Evolutionary conservation across 2,113 vertebrate genomes (phyloP).

Genomic region (Zosterops borbonicus): DNA sequence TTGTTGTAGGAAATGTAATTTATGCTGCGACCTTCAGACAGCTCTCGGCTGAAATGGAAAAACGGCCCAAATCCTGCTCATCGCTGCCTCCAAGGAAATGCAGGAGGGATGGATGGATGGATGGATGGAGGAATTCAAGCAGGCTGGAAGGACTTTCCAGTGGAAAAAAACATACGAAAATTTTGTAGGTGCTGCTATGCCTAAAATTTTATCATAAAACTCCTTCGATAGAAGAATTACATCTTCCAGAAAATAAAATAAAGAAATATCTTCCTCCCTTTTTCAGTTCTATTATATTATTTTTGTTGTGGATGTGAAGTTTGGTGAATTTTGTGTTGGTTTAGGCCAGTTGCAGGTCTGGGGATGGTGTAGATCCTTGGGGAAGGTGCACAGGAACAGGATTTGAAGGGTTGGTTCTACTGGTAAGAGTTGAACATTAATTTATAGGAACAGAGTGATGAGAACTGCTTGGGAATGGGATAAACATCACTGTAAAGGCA

Average conservation of each 20-base stretch:
- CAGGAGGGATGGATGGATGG: background rate
- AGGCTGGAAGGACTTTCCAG: background rate
- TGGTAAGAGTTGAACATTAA: background rate
- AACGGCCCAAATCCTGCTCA: background rate
- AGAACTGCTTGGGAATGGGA: background rate
- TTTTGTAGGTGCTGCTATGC: background rate
- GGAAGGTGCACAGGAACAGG: background rate
- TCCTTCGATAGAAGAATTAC: background rate
- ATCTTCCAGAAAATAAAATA: background rate
- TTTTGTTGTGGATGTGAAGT: background rate
- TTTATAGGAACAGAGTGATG: background rate
- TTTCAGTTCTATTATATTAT: background rate
- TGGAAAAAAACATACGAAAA: background rate
- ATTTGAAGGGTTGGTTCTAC: background rate
- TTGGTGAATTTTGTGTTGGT: background rate
- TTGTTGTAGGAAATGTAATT: background rate
- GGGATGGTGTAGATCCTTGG: background rate
- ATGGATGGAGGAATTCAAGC: background rate
- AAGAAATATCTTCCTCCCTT: background rate
- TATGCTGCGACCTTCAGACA: constrained; percentile 35
- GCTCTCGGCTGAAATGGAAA: constrained; percentile 24
- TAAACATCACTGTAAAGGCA: background rate
- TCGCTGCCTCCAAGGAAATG: background rate
- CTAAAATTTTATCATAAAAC: background rate
- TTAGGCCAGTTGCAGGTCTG: background rate